Base-by-base conservation (phyloP, 1,140 invertebrate species). In the Manduca sexta region DNA sequence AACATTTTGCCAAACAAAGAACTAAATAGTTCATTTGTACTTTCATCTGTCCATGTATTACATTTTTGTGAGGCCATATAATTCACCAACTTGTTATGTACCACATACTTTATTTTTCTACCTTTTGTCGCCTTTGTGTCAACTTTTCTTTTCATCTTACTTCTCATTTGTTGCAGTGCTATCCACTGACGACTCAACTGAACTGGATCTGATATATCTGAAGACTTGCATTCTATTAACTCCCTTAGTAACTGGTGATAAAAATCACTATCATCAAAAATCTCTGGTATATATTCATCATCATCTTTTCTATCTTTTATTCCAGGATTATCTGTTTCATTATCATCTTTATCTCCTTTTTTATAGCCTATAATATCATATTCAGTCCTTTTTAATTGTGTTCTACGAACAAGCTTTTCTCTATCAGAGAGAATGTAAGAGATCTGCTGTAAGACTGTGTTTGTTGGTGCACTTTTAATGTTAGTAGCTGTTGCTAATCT, bases 211-310 rank as follows among this genome's bases (percentile, higher is more conserved):
- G 91, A 92, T 5, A 94, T 88, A 64, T 94, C 92, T 15, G 91
- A 88, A 5, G 94, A 93, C 87, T 97, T 98, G 43, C 92, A 91
- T 75, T 98, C 95, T 58, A 99, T 97, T 11, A 98, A 85, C 73
- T 98, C 96, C 51, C 95, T 87, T 16, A 99, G 82, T 14, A 98
- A 77, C 69, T 97, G 94, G 81, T 98, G 96, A 86, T 99, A 99
- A 76, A 98, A 99, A 79, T 99, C 97, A 77, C 93, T 93, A 78
- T 99, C 97, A 78, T 99, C 97, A 87, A 95, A 99, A 69, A 98
- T 94, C 87, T 99, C 95, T 0, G 83, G 50, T 79, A 96, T 92
- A 57, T 92, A 91, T 58, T 93, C 91, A 65, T 92, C 89, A 29
- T 80, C 59, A 15, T 85, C 79, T 64, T 85, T 84, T 13, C 79